A percentile compares a stretch with the other conserved stretches of the same genome.
Conservation (phyloP, 1,140 invertebrate genomes). For the Tetragonula clypearis region DNA sequence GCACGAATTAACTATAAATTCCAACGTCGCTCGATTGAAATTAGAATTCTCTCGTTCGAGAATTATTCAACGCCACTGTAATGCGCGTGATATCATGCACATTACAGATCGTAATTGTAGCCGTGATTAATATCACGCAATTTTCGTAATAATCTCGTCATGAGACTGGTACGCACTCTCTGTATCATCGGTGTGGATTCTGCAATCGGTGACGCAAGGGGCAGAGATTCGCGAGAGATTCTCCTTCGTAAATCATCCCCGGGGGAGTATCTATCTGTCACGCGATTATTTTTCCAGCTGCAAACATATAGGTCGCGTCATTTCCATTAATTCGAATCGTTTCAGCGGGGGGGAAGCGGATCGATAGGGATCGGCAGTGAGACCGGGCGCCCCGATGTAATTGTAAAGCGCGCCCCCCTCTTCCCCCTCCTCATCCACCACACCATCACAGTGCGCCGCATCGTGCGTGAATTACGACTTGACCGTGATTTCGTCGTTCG, state of each 20-base stretch:
- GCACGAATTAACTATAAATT: too few species aligned
- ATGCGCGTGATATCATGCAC: too few species aligned
- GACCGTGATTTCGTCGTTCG: constrained; percentile 34
- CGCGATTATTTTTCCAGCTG: constrained; percentile 43
- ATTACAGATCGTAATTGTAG: too few species aligned
- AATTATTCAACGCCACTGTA: too few species aligned
- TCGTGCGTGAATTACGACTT: constrained; percentile 42
- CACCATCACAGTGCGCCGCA: background rate
- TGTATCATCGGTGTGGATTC: background rate
- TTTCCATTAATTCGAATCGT: constrained; percentile 62
- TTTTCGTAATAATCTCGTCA: too few species aligned
- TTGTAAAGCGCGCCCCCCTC: constrained; percentile 41
- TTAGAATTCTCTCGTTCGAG: too few species aligned
- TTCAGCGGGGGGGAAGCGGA: constrained; percentile 36
- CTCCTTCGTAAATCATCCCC: background rate
- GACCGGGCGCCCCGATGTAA: constrained; percentile 33
- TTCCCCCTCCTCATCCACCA: constrained; percentile 10
- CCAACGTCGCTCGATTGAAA: too few species aligned
- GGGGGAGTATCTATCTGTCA: constrained; percentile 11
- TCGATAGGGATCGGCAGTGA: constrained; percentile 30
- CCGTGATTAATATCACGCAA: too few species aligned
- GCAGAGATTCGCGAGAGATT: background rate
- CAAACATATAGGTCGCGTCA: constrained; percentile 48
- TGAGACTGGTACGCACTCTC: too few species aligned
- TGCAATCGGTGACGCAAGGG: background rate